Conservation (phyloP, 2,113 vertebrate genomes). For the Ptilonorhynchus violaceus region DNA sequence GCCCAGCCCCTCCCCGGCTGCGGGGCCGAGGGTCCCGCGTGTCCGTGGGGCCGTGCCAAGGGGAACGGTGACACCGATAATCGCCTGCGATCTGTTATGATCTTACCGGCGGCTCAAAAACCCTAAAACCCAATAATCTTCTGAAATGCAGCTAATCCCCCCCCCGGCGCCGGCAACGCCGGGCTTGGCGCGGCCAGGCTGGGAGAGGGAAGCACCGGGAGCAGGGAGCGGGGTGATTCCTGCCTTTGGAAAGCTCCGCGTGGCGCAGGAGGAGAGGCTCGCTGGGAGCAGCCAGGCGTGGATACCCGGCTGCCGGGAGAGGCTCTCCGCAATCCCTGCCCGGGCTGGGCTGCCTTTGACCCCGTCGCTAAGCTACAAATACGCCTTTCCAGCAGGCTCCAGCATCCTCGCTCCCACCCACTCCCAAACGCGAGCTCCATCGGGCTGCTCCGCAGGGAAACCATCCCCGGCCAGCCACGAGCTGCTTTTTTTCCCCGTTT, state of each 20-base stretch:
- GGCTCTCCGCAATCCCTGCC: not conserved
- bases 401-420: constrained; percentile 35
- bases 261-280: not conserved
- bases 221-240: not conserved
- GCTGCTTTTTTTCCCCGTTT: not conserved
- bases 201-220: not conserved
- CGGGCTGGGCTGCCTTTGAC: constrained; percentile 56
- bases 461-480: not conserved
- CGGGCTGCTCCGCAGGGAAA: not conserved
- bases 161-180: not conserved
- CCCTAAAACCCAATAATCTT: constrained; percentile 25
- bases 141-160: constrained; percentile 28
- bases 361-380: constrained; percentile 71
- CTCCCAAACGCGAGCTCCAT: not conserved
- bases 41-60: not conserved
- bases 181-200: not conserved
- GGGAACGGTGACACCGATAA: not conserved
- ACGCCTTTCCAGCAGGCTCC: constrained; percentile 47
- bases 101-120: not conserved
- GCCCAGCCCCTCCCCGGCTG: not conserved
- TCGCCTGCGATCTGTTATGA: not conserved
- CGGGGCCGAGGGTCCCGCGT: not conserved
- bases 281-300: not conserved
- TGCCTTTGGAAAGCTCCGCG: not conserved
- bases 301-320: constrained; percentile 29